Evolutionary conservation across 2,797 vertebrate species (phyloP).

Genomic region (Psittacula derbiana): DNA sequence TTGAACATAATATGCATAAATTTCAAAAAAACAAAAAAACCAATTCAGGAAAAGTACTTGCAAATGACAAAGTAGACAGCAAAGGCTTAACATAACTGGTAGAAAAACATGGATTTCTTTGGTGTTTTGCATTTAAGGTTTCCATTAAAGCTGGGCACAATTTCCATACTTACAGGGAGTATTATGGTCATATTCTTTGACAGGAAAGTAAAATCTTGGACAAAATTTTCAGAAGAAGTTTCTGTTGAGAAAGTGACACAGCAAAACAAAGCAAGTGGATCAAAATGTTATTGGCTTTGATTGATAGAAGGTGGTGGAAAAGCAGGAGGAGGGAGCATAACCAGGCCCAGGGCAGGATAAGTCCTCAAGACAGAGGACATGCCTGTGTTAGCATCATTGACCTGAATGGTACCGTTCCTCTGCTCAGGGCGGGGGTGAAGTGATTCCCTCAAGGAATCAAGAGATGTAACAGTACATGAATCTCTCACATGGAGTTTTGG

Average conservation of each 20-base stretch:
- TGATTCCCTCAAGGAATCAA: fast-evolving
- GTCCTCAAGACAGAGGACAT: fast-evolving
- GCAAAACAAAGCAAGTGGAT: neutral
- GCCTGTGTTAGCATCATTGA: neutral
- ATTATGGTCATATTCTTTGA: neutral
- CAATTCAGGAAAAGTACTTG: neutral
- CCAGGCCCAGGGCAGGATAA: neutral
- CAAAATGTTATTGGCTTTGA: neutral
- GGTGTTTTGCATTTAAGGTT: neutral
- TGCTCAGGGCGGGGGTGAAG: neutral
- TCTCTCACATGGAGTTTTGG: neutral
- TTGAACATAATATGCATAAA: neutral
- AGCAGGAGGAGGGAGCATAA: neutral
- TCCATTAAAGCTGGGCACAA: neutral
- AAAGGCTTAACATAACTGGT: neutral
- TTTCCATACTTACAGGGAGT: neutral
- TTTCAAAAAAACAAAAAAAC: neutral
- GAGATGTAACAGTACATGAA: fast-evolving
- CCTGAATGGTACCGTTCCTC: neutral
- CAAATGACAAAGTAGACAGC: neutral
- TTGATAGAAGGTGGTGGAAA: neutral
- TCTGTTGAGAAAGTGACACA: neutral
- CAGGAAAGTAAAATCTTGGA: neutral
- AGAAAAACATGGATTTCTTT: neutral
- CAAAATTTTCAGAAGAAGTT: neutral